These are phyloP conservation scores for Cygnus buccinator DNA, from an alignment of 2,113 vertebrate species.

Conservation along the genomic window DNA sequence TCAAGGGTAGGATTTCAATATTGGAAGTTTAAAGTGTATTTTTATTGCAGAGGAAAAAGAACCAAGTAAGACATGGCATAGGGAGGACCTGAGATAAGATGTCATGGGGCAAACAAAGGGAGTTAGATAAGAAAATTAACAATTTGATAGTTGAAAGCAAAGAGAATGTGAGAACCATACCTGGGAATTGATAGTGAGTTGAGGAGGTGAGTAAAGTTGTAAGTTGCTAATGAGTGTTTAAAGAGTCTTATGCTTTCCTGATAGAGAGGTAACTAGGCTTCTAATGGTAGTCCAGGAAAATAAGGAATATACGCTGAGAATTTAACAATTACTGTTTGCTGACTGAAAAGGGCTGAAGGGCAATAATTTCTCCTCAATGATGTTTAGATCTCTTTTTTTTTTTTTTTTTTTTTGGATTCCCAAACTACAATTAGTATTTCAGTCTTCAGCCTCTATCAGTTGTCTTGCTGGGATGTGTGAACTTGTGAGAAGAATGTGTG, in stretches of 20 bases:
- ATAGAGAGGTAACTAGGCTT: neutral
- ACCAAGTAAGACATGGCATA: neutral
- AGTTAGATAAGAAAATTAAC: neutral
- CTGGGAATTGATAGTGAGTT: neutral
- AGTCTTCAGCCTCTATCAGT: neutral
- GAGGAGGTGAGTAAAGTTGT: neutral
- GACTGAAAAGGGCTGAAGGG: neutral
- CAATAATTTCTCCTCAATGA: neutral
- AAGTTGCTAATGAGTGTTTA: neutral
- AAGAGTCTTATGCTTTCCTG: neutral
- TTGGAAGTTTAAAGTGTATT: neutral
- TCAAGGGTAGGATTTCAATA: neutral
- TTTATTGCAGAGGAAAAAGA: neutral
- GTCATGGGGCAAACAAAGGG: neutral
- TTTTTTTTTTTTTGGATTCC: neutral
- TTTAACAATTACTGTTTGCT: neutral
- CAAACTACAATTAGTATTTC: neutral
- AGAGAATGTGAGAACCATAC: neutral
- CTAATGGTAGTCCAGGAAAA: neutral
- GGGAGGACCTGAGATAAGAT: neutral
- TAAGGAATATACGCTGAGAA: neutral
- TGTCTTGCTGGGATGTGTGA: neutral
- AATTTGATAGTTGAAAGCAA: neutral
- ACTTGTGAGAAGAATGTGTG: neutral
- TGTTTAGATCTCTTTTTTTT: neutral